These are phyloP conservation scores for Drosophila borborema DNA, from an alignment of 2,888 invertebrate species.

Conservation along the genomic window DNA sequence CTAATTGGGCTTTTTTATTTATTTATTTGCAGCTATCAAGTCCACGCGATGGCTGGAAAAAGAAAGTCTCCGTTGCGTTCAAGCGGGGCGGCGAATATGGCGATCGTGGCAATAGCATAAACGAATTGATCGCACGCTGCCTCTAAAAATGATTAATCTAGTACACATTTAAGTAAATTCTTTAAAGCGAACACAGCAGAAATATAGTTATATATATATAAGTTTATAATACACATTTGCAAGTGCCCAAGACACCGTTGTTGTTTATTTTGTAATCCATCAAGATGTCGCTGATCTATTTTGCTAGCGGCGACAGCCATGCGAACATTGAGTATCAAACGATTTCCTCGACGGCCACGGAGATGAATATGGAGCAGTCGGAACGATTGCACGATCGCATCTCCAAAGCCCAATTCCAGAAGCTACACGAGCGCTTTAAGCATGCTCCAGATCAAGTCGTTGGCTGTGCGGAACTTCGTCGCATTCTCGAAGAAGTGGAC, in stretches of 20 bases:
- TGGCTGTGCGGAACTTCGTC: slow-evolving; percentile 71
- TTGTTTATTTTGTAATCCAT: neutral
- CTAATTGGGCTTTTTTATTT: neutral
- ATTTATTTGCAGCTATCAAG: slow-evolving; percentile 80
- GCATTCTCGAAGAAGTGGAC: slow-evolving; percentile 64
- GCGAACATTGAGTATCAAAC: slow-evolving; percentile 72
- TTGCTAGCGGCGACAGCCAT: slow-evolving; percentile 50
- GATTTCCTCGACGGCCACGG: slow-evolving; percentile 66
- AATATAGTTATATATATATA: slow-evolving; percentile 39
- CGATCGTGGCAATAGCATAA: slow-evolving; percentile 82
- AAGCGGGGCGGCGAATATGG: slow-evolving; percentile 85
- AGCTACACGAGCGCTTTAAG: slow-evolving; percentile 65
- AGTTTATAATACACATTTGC: slow-evolving; percentile 38
- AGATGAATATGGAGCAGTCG: slow-evolving; percentile 59
- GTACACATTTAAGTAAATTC: slow-evolving; percentile 56
- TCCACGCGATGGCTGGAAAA: slow-evolving; percentile 84
- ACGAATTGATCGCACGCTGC: slow-evolving; percentile 83
- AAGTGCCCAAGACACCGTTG: slow-evolving; percentile 12
- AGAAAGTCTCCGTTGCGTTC: slow-evolving; percentile 83
- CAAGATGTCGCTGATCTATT: slow-evolving; percentile 43
- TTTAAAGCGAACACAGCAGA: slow-evolving; percentile 32
- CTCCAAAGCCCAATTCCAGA: slow-evolving; percentile 75
- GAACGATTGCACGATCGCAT: slow-evolving; percentile 82
- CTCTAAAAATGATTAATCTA: slow-evolving; percentile 66
- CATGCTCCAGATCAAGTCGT: slow-evolving; percentile 60